Evolutionary conservation across 2,797 vertebrate genomes (phyloP), one percentile per base, ranked within the genome.

Genomic region (Leptodactylus fallax): DNA sequence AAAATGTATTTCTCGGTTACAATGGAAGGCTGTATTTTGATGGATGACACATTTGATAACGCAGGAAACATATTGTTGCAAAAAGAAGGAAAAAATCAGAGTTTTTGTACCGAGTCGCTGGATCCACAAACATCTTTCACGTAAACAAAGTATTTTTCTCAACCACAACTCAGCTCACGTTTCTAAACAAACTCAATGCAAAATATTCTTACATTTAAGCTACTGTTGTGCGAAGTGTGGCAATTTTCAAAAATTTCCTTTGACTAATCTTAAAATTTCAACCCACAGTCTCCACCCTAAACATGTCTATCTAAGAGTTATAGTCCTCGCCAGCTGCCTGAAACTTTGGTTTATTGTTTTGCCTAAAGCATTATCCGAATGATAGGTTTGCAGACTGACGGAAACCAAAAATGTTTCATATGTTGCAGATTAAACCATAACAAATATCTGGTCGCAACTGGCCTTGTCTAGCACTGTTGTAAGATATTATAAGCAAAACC

Each of bases 31-130:
- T 47, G 12, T 58, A 74, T 45, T 72, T 79, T 79, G 77, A 67
- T 53, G 76, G 19, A 79, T 86, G 77, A 45, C 77, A 80, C 51
- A 79, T 83, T 58, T 71, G 25, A 71, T 58, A 86, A 25, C 61
- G 58, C 53, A 58, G 82, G 25, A 86, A 85, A 67, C 49, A 65
- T 85, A 78, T 55, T 85, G 58, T 79, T 79, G 21, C 55, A 65
- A 63, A 61, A 85, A 58, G 9, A 74, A 49, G 74, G 56, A 67
- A 76, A 85, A 36, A 49, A 47, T 12, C 21, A n/a, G 47, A 19
- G 13, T 49, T 74, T 60, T 74, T 53, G 13, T 51, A 49, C 53
- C n/a, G n/a, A 56, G 65, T 56, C 19, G 14, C 67, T 55, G 55
- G 81, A 56, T 55, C 25, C 60, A 23, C 55, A 61, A 76, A 63